These are phyloP conservation scores for Drosophila lowei DNA, from an alignment of 1,140 invertebrate species.

Conservation along the genomic window DNA sequence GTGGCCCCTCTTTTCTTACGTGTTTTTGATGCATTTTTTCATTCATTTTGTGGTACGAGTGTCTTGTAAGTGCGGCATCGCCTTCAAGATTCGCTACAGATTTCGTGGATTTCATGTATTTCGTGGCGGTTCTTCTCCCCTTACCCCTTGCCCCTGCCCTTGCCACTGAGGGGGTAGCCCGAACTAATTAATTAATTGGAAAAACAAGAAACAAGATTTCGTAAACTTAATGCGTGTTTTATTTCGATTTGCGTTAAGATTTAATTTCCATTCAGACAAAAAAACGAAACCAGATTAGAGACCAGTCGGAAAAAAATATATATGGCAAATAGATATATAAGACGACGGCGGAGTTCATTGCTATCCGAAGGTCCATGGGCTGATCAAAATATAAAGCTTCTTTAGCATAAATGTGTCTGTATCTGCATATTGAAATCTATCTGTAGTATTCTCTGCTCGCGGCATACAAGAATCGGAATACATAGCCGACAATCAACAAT, in stretches of 20 bases:
- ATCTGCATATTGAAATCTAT: background rate
- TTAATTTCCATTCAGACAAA: conserved; percentile 21
- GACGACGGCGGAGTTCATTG: conserved; percentile 46
- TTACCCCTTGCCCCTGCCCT: background rate
- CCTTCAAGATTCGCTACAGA: conserved; percentile 8
- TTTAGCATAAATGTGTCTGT: conserved; percentile 8
- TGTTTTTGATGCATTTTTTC: conserved; percentile 16
- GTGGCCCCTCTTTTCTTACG: conserved; percentile 4
- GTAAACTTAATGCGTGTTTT: conserved; percentile 18
- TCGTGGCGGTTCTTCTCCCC: conserved; percentile 15
- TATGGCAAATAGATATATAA: conserved; percentile 34
- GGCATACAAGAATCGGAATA: conserved; percentile 25
- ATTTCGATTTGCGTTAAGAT: conserved; percentile 19
- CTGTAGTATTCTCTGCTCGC: too few relatives aligned
- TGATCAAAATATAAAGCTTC: conserved; percentile 26
- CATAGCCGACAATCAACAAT: too few relatives aligned
- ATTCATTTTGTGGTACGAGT: background rate
- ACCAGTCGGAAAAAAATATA: background rate
- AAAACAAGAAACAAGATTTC: conserved; percentile 33
- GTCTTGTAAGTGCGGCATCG: conserved; percentile 44
- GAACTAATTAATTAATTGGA: conserved; percentile 58
- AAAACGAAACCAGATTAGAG: conserved; percentile 44
- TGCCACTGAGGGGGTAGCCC: background rate
- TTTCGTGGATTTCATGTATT: conserved; percentile 16
- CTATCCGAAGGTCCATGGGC: conserved; percentile 22